phyloP scores from a whole-genome alignment of 2,797 vertebrate genomes.

The Morelia viridis region DNA sequence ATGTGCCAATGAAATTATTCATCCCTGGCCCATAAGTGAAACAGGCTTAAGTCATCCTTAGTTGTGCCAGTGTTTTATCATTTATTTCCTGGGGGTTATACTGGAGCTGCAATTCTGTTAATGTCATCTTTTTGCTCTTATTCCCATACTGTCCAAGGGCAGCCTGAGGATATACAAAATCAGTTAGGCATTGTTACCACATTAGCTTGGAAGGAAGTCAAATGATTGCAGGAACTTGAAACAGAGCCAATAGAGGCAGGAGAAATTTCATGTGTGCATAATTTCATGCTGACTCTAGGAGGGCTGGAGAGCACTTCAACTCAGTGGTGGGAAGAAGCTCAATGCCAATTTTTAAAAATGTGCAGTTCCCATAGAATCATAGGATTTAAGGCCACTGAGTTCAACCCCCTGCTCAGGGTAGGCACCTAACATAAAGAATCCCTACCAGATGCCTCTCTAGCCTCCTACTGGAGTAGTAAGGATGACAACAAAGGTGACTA shows the following conservation, averaged over 20 bases:
- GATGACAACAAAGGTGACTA: neutral
- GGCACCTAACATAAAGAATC: neutral
- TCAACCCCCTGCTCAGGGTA: neutral
- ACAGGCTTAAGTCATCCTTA: neutral
- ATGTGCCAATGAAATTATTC: neutral
- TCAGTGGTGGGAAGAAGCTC: neutral
- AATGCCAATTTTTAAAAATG: neutral
- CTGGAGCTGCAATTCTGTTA: neutral
- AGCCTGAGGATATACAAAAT: neutral
- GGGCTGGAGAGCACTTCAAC: neutral
- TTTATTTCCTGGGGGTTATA: neutral
- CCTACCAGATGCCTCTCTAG: neutral
- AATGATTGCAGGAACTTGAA: neutral
- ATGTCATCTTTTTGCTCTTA: neutral
- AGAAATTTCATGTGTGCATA: neutral
- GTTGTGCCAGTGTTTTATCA: neutral
- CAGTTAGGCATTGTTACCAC: neutral
- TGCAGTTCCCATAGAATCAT: neutral
- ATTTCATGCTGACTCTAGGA: neutral
- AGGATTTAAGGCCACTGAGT: neutral
- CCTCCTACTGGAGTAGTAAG: neutral
- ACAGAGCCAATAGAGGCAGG: neutral
- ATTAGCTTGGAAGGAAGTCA: neutral
- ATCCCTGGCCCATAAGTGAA: neutral
- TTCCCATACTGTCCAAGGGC: neutral